These are phyloP conservation scores for Zeugodacus cucurbitae DNA, from an alignment of 1,140 invertebrate species.

Conservation along the genomic window DNA sequence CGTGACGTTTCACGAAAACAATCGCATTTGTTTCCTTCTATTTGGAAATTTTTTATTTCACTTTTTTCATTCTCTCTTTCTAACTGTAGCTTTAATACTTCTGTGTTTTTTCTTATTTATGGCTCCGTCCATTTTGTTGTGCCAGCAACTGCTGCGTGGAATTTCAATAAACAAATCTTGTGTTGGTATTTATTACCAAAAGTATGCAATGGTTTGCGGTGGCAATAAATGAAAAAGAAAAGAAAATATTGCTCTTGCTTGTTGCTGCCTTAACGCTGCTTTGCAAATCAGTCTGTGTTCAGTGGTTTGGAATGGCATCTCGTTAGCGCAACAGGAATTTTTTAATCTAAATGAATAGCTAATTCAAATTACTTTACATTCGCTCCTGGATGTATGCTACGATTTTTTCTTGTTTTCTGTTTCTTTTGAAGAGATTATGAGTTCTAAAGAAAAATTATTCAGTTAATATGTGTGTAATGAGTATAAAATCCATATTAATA, in stretches of 20 bases:
- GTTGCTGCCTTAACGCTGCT: not conserved
- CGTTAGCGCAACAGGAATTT: not conserved
- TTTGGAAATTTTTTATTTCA: not conserved
- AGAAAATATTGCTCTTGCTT: not conserved
- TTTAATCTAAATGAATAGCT: conserved; percentile 15
- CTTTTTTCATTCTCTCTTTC: not conserved
- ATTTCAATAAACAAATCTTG: conserved; percentile 3
- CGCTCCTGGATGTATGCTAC: too few relatives aligned
- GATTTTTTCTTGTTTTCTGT: too few relatives aligned
- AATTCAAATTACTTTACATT: too few relatives aligned
- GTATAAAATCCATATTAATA: too few relatives aligned
- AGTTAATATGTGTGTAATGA: too few relatives aligned
- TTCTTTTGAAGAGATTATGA: too few relatives aligned
- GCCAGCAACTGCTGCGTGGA: not conserved
- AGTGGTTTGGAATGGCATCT: not conserved
- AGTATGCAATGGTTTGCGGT: not conserved
- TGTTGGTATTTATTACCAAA: not conserved
- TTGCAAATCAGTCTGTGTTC: not conserved
- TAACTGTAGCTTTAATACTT: not conserved
- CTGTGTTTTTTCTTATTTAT: not conserved
- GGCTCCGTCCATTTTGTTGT: not conserved
- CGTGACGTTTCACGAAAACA: not conserved
- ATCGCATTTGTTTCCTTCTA: not conserved
- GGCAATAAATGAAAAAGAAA: not conserved
- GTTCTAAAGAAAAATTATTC: too few relatives aligned